phyloP scores from a whole-genome alignment of 2,797 vertebrate species.

The Anableps anableps region DNA sequence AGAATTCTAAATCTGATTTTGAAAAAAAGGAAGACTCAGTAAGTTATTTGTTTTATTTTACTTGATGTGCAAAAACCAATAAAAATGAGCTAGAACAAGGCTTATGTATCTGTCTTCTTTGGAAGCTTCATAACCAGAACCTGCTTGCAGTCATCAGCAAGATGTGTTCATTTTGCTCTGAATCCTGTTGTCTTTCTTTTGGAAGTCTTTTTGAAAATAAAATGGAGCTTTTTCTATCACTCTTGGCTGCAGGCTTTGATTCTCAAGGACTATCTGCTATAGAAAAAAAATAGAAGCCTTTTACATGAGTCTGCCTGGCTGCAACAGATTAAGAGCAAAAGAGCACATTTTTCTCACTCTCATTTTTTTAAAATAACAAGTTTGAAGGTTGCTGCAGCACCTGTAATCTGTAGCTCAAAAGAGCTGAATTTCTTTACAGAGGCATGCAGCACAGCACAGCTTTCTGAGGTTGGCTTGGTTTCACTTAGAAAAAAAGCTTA shows the following conservation, averaged over 20 bases:
- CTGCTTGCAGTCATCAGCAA: slow-evolving; percentile 6
- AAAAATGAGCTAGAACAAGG: neutral
- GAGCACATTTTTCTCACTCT: slow-evolving; percentile 24
- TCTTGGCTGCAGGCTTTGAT: slow-evolving; percentile 51
- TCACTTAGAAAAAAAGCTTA: slow-evolving; percentile 2
- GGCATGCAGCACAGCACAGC: slow-evolving; percentile 26
- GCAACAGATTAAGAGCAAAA: slow-evolving; percentile 55
- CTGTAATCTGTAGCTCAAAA: slow-evolving; percentile 12
- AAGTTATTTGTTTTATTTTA: no score
- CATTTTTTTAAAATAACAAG: slow-evolving; percentile 34
- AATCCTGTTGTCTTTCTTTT: slow-evolving; percentile 13
- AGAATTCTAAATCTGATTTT: neutral
- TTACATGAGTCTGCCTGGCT: slow-evolving; percentile 44
- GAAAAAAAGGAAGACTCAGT: no score
- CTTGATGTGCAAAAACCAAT: neutral
- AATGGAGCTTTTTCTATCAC: slow-evolving; percentile 54
- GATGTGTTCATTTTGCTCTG: slow-evolving; percentile 12
- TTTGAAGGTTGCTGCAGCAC: slow-evolving; percentile 55
- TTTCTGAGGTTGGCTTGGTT: slow-evolving; percentile 26
- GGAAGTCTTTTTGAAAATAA: slow-evolving; percentile 21
- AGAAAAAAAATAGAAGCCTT: slow-evolving; percentile 31
- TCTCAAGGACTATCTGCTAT: slow-evolving; percentile 64
- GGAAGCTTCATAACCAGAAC: neutral
- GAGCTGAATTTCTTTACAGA: slow-evolving; percentile 43
- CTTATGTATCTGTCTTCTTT: neutral